Evolutionary conservation across 2,888 invertebrate species (phyloP).

Genomic region (Selenia dentaria): DNA sequence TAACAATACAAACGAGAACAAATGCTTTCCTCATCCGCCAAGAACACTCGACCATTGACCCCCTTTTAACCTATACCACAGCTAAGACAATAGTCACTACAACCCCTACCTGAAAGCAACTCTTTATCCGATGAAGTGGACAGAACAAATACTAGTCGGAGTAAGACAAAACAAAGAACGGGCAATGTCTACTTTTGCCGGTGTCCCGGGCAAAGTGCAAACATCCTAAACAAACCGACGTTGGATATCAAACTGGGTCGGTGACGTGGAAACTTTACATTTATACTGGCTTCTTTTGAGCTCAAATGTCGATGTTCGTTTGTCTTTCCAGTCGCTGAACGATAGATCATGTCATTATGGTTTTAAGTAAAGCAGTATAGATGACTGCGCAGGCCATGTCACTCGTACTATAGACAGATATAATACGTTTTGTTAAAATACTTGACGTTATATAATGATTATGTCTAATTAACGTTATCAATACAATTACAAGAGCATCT

Average conservation of each 20-base stretch:
- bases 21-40: neutral
- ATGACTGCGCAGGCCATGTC: no score
- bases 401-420: no score
- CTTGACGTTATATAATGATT: no score
- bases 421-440: no score
- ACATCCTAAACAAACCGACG: conserved; percentile 53
- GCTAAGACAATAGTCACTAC: neutral
- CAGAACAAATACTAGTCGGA: conserved; percentile 38
- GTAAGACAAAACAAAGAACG: conserved; percentile 38
- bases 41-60: conserved; percentile 10
- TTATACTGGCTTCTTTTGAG: conserved; percentile 22
- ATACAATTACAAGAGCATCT: no score
- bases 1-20: neutral
- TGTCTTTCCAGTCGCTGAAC: conserved; percentile 6
- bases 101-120: conserved; percentile 8
- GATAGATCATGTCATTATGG: neutral
- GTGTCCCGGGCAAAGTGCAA: conserved; percentile 32
- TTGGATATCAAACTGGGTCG: conserved; percentile 18
- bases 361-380: no score
- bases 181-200: conserved; percentile 29
- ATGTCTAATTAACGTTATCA: no score
- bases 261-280: conserved; percentile 25
- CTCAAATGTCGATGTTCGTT: conserved; percentile 5
- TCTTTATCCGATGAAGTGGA: conserved; percentile 40
- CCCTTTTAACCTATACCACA: conserved; percentile 1